Percentiles rank a stretch among this genome's conserved stretches.
Evolutionary conservation across 2,113 vertebrate genomes (phyloP).

Genomic region (Anguilla rostrata): DNA sequence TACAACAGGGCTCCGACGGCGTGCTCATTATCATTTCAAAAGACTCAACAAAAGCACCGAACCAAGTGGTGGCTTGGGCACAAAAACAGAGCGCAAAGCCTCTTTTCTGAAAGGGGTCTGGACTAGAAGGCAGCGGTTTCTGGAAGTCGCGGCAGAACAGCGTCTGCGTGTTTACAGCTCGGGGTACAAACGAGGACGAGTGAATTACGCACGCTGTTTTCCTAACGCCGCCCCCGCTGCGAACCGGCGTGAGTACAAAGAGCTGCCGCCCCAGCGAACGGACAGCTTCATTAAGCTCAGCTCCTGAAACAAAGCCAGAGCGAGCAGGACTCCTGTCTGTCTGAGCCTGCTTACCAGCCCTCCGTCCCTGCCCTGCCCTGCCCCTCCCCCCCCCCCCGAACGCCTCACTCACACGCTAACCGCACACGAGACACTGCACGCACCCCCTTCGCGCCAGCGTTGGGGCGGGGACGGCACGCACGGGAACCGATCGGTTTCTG

Average conservation of each 20-base stretch:
- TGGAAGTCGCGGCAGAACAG: background rate
- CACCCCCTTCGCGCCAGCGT: background rate
- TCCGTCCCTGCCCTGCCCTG: background rate
- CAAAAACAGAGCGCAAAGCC: background rate
- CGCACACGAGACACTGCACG: background rate
- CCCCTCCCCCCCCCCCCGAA: too few relatives aligned
- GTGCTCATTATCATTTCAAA: background rate
- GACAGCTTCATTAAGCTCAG: slow-evolving; percentile 2
- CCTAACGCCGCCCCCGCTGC: background rate
- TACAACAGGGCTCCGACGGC: background rate
- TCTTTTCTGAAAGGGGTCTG: background rate
- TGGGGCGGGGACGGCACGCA: background rate
- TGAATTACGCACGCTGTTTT: slow-evolving; percentile 7
- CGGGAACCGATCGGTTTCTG: background rate
- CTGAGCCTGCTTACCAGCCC: background rate
- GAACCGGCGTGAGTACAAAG: background rate
- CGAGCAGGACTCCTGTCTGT: background rate
- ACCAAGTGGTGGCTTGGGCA: background rate
- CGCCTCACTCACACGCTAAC: background rate
- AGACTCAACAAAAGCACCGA: background rate
- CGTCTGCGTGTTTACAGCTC: background rate
- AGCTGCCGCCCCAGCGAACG: background rate
- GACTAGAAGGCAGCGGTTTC: background rate
- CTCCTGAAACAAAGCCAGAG: background rate
- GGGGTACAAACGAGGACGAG: slow-evolving; percentile 5